These are phyloP conservation scores for Indicator maculatus DNA, from an alignment of 2,113 vertebrate species.

Conservation along the genomic window DNA sequence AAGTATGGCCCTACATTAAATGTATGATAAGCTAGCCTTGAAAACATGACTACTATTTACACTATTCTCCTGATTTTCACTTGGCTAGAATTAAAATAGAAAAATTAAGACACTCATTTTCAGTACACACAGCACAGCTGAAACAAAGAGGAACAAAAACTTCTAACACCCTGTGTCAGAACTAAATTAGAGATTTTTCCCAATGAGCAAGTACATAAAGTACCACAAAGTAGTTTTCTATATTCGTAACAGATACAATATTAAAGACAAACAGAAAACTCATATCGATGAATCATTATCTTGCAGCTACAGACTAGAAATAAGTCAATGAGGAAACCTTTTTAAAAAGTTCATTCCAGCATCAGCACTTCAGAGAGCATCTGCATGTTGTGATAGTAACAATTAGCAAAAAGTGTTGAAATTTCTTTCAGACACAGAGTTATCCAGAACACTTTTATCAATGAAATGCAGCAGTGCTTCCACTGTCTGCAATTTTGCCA, in stretches of 20 bases:
- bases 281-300: background rate
- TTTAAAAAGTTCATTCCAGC: background rate
- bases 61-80: background rate
- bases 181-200: background rate
- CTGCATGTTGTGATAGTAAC: background rate
- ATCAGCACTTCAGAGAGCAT: background rate
- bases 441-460: conserved; percentile 3
- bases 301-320: background rate
- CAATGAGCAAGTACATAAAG: background rate
- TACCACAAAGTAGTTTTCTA: background rate
- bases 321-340: background rate
- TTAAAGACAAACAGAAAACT: background rate
- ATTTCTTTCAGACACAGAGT: background rate
- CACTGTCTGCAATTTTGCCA: background rate
- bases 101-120: background rate
- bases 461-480: background rate
- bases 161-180: background rate
- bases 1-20: background rate
- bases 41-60: background rate
- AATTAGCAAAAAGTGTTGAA: background rate
- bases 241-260: background rate
- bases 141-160: background rate
- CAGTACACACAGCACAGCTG: background rate
- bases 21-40: background rate
- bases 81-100: background rate